Evolutionary conservation across 2,888 invertebrate genomes (phyloP).

Genomic region (Choreutis nemorana): DNA sequence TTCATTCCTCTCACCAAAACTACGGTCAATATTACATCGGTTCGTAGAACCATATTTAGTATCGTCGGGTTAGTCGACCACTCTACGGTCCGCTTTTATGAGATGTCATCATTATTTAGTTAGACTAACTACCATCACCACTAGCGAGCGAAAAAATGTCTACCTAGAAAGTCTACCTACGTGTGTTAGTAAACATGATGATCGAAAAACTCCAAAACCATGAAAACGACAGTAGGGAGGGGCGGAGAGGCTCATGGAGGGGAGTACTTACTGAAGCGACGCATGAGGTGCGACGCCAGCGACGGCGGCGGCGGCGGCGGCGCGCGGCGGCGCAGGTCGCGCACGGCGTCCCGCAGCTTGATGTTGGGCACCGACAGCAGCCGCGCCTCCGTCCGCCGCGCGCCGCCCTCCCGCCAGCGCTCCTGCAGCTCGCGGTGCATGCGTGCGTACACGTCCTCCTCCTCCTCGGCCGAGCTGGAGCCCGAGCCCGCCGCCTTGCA

Average conservation of each 20-base stretch:
- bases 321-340: conserved; percentile 64
- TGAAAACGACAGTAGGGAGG: not conserved
- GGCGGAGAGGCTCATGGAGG: conserved; percentile 11
- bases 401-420: conserved; percentile 44
- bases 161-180: conserved; percentile 34
- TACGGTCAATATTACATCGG: not conserved
- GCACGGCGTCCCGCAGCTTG: conserved; percentile 56
- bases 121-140: conserved; percentile 47
- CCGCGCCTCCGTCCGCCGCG: conserved; percentile 32
- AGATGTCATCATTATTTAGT: conserved; percentile 17
- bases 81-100: conserved; percentile 14
- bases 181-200: conserved; percentile 23
- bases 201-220: conserved; percentile 41
- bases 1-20: not conserved
- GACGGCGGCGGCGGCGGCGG: conserved; percentile 50
- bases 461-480: conserved; percentile 41
- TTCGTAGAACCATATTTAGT: not conserved
- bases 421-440: conserved; percentile 31
- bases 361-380: conserved; percentile 81
- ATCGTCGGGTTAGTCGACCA: not conserved
- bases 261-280: conserved; percentile 88
- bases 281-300: conserved; percentile 79
- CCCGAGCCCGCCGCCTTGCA: conserved; percentile 31
- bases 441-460: conserved; percentile 15
- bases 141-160: conserved; percentile 32